Base-by-base conservation (phyloP, 2,888 invertebrate species). In the Drosophila hamatofila region DNA sequence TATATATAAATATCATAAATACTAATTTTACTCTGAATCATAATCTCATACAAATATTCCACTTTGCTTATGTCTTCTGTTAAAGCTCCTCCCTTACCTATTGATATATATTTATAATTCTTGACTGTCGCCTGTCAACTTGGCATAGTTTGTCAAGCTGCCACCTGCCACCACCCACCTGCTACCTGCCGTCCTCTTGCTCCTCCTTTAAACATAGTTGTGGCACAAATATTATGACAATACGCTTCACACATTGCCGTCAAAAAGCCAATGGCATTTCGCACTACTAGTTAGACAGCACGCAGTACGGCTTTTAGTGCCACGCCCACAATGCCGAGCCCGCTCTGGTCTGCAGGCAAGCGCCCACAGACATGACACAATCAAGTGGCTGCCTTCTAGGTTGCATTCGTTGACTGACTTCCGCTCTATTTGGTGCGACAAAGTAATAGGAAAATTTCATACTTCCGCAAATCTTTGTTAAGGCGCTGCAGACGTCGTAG, bases 401-500 rank as follows among this genome's bases (percentile, higher is more conserved):
- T 62, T 76, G 74, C 75, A 82, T 72, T 86, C 82, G 78, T 83
- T 88, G 88, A 88, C 82, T 82, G 75, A 81, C 87, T 86, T 86
- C 86, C 86, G 86, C 86, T 88, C 82, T 86, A 82, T 86, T 88
- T 86, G 84, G 75, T 72, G 84, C 75, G 68, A 84, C 88, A 88
- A 86, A 86, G 86, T 88, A 86, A 86, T 86, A 80, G 77, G 84
- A 88, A 82, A 84, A 86, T 88, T 86, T 82, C 77, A 88, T 86
- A 88, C 88, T 88, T 86, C 88, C 86, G 88, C 81, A 76, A 80
- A 81, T 83, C 86, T 86, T 82, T 85, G 87, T 78, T 70, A 75
- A 74, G 30, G 58, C 57, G 33, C 12, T 30, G 8, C 23, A 44
- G 46, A 14, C 49, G 30, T n/a, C 8, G 4, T 9, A 39, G 39